Percentiles rank a stretch among this genome's conserved stretches.
These are phyloP conservation scores for Pogonophryne albipinna DNA, from an alignment of 2,797 vertebrate genomes.

Conservation along the genomic window DNA sequence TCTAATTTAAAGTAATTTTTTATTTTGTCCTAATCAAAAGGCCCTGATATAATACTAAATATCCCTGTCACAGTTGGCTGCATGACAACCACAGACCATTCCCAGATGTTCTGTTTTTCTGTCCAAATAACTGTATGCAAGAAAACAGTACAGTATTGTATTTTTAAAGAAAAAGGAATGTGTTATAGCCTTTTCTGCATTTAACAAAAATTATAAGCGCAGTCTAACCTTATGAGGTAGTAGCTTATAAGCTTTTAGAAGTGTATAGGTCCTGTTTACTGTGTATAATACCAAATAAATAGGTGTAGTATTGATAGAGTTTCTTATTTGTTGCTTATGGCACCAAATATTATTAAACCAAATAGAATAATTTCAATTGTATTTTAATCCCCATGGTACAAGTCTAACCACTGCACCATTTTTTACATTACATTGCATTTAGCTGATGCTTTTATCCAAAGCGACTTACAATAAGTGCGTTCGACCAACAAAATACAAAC, in stretches of 20 bases:
- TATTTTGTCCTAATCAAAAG: too few species aligned
- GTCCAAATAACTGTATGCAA: too few species aligned
- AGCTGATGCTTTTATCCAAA: too few species aligned
- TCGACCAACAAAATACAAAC: too few species aligned
- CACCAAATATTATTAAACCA: neutral
- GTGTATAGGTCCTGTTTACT: neutral
- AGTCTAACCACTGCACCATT: neutral
- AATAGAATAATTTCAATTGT: slow-evolving; percentile 7
- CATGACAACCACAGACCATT: too few species aligned
- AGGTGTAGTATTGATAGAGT: neutral
- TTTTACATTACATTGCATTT: too few species aligned
- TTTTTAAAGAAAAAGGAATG: too few species aligned
- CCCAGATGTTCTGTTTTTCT: too few species aligned
- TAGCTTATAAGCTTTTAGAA: neutral
- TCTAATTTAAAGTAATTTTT: neutral
- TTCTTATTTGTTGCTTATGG: neutral
- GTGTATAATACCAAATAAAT: neutral
- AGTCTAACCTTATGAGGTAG: neutral
- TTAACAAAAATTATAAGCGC: neutral
- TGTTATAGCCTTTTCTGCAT: neutral
- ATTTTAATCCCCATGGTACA: neutral
- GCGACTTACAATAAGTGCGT: too few species aligned
- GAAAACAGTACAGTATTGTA: too few species aligned
- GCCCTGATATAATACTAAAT: too few species aligned
- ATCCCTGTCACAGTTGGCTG: too few species aligned